These are phyloP conservation scores for Hemiprocne comata DNA, from an alignment of 2,113 vertebrate species.

Conservation along the genomic window DNA sequence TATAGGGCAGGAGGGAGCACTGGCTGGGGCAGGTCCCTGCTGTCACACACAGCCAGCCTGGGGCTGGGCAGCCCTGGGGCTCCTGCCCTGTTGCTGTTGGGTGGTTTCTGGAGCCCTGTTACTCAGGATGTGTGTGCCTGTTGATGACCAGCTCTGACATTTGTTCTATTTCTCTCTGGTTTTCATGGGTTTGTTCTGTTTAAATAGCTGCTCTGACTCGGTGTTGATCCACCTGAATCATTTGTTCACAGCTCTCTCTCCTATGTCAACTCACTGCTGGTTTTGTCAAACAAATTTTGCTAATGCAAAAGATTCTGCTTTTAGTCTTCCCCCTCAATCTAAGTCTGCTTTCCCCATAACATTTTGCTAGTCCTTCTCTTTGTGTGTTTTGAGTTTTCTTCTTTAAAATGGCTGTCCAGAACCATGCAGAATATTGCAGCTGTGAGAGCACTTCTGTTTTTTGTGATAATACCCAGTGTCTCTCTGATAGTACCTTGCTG, in stretches of 20 bases:
- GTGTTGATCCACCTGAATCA: not conserved
- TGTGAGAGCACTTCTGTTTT: not conserved
- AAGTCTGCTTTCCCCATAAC: not conserved
- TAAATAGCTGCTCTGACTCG: not conserved
- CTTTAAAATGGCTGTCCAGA: not conserved
- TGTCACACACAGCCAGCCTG: not conserved
- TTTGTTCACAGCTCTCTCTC: not conserved
- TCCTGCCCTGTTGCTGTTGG: accelerated
- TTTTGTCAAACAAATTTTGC: not conserved
- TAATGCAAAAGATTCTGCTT: not conserved
- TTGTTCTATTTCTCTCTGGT: not conserved
- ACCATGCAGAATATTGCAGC: not conserved
- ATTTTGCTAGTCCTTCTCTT: not conserved
- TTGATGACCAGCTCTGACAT: not conserved
- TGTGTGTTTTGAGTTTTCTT: not conserved
- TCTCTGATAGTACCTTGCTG: not conserved
- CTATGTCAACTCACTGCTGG: accelerated
- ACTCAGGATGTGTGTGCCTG: not conserved
- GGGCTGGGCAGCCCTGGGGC: accelerated
- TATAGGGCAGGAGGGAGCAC: not conserved
- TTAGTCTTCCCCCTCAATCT: accelerated
- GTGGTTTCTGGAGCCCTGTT: not conserved
- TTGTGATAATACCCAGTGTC: not conserved
- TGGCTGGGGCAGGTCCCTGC: not conserved
- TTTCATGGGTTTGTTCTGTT: not conserved